Evolutionary conservation across 2,888 invertebrate genomes (phyloP), one percentile per base, ranked within the genome.

Genomic region (Deilephila elpenor): DNA sequence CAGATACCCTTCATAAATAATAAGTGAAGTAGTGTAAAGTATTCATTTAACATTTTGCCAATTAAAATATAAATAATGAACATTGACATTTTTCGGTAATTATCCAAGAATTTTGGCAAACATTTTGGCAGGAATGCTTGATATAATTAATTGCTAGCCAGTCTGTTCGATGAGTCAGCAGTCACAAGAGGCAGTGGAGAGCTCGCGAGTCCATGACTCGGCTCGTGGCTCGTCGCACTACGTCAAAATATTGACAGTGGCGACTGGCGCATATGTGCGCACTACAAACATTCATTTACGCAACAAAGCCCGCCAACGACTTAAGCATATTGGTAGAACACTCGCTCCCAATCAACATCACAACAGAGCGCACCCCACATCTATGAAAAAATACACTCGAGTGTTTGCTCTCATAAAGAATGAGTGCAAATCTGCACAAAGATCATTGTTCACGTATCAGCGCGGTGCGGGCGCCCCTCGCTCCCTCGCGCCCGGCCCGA

Each of bases 401-500:
- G 93, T 93, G 93, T 93, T 93, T 93, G 91, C 93, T 86, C 92
- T 92, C 91, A 92, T 93, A 92, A 92, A 93, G 91, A 89, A 93
- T 92, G 91, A 91, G 90, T 89, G 91, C 90, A 93, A 93, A 93
- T 94, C 93, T 91, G 89, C 88, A 91, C 93, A 93, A 88, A 88
- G 89, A 92, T 92, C 87, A 93, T 92, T 93, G 93, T 93, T 93
- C 92, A 91, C 92, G 91, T 91, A 92, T 88, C 89, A 88, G 91
- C 91, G 91, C 89, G 89, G 89, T 88, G 56, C 56, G 56, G 56
- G 56, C 56, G 56, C 88, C 80, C 89, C 86, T 86, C 86, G 86
- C 83, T 19, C 56, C 82, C 80, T 78, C 78, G 77, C 82, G 84
- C 89, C 84, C 84, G 82, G 81, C 85, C 83, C 88, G 84, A 62